Evolutionary conservation across 2,888 invertebrate species (phyloP).

Genomic region (Synergus laeviventris): DNA sequence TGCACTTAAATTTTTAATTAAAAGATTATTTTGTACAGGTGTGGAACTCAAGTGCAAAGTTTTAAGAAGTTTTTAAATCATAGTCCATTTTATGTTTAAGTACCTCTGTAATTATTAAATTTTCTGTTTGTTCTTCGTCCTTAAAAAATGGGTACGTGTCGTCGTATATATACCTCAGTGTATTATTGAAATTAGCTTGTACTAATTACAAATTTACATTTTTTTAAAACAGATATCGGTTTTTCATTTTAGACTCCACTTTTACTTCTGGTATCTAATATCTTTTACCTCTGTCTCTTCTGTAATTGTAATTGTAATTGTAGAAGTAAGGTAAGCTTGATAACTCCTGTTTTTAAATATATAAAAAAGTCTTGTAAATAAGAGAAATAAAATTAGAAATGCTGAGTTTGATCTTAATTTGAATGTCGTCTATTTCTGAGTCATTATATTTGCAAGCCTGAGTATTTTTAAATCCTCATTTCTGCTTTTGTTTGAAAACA

Average conservation of each 20-base stretch:
- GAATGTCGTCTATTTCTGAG: not conserved
- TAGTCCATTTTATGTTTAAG: conserved; percentile 23
- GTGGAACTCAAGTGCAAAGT: conserved; percentile 13
- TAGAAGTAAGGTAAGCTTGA: not conserved
- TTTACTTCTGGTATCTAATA: not conserved
- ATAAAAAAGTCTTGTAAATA: not conserved
- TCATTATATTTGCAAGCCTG: not conserved
- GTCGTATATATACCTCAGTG: conserved; percentile 55
- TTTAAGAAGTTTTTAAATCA: conserved; percentile 19
- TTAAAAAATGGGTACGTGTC: conserved; percentile 51
- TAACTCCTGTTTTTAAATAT: not conserved
- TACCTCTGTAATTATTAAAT: conserved; percentile 34
- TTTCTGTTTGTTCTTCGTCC: conserved; percentile 21
- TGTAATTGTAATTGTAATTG: not conserved
- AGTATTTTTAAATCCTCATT: not conserved
- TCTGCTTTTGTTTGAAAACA: conserved; percentile 3
- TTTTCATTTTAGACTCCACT: conserved; percentile 26
- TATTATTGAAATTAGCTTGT: conserved; percentile 58
- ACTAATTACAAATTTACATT: conserved; percentile 41
- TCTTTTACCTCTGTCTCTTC: too few species aligned
- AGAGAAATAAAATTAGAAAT: not conserved
- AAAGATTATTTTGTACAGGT: not conserved
- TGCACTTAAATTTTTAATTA: not conserved
- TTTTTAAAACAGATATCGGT: conserved; percentile 15
- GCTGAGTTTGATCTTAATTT: not conserved